Conservation (phyloP, 1,140 invertebrate species). For the Drosophila yakuba region DNA sequence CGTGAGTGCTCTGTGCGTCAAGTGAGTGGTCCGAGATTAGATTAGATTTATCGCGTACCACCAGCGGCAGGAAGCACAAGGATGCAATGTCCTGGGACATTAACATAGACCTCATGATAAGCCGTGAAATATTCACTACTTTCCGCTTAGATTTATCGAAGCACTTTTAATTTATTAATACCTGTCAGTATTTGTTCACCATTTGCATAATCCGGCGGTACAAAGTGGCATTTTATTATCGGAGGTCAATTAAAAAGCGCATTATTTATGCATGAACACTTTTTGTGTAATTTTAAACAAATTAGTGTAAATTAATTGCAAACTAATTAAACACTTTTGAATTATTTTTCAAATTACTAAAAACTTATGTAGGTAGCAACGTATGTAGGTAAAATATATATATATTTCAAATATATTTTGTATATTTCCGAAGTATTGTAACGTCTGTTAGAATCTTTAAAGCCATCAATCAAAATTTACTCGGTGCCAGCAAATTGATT, state of each 20-base stretch:
- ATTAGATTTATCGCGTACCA: conserved; percentile 45
- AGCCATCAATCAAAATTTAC: conserved; percentile 9
- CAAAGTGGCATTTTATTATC: conserved; percentile 18
- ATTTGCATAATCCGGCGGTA: conserved; percentile 1
- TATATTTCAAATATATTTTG: too few species aligned
- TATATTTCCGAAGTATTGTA: background rate
- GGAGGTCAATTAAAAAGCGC: conserved; percentile 26
- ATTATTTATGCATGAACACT: conserved; percentile 28
- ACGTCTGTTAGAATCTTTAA: background rate
- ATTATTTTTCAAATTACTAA: too few species aligned
- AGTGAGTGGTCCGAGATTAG: conserved; percentile 45
- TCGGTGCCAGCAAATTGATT: conserved; percentile 18
- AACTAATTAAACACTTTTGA: background rate
- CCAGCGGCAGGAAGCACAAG: conserved; percentile 7
- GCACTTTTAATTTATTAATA: conserved; percentile 16
- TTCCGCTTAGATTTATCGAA: conserved; percentile 20
- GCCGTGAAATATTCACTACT: conserved; percentile 18
- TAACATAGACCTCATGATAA: background rate
- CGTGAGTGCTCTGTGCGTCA: conserved; percentile 46
- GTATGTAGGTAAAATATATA: too few species aligned
- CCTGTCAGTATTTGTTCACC: conserved; percentile 1
- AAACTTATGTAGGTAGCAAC: too few species aligned
- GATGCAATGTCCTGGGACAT: conserved; percentile 7
- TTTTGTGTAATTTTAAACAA: conserved; percentile 12
- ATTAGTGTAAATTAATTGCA: conserved; percentile 8